Conservation (phyloP, 1,140 invertebrate genomes). For the Pomacea maculata region DNA sequence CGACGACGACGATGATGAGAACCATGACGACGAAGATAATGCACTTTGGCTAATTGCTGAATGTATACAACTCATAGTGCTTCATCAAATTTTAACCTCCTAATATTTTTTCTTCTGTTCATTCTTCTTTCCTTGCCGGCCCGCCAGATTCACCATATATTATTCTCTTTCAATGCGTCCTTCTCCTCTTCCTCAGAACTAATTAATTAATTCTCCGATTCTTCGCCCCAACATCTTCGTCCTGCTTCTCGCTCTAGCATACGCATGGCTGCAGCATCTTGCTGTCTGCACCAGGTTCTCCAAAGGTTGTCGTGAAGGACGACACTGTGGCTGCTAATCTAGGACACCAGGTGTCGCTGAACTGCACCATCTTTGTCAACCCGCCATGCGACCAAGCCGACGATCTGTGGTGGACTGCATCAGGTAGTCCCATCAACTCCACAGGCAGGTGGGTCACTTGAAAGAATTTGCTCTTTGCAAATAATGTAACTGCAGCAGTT, state of each 20-base stretch:
- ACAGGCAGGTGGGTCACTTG: neutral
- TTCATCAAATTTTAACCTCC: neutral
- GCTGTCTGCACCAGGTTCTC: no score
- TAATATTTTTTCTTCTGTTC: neutral
- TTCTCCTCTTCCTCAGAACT: neutral
- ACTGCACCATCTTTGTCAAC: no score
- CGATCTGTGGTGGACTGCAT: no score
- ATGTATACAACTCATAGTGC: neutral
- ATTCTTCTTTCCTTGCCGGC: neutral
- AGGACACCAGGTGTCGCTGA: no score
- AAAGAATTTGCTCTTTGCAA: neutral
- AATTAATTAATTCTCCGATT: neutral
- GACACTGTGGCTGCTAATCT: no score
- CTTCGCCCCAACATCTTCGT: no score
- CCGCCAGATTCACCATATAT: neutral
- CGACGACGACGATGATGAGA: neutral
- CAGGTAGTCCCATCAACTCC: neutral
- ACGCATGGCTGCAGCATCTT: no score
- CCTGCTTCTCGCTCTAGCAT: no score
- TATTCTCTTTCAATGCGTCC: neutral
- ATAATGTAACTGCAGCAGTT: neutral
- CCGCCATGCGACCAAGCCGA: no score
- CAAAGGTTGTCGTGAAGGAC: no score
- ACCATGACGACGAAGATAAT: neutral
- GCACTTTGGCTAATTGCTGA: neutral